Conservation (phyloP, 2,113 vertebrate genomes). For the Pleuronectes platessa region DNA sequence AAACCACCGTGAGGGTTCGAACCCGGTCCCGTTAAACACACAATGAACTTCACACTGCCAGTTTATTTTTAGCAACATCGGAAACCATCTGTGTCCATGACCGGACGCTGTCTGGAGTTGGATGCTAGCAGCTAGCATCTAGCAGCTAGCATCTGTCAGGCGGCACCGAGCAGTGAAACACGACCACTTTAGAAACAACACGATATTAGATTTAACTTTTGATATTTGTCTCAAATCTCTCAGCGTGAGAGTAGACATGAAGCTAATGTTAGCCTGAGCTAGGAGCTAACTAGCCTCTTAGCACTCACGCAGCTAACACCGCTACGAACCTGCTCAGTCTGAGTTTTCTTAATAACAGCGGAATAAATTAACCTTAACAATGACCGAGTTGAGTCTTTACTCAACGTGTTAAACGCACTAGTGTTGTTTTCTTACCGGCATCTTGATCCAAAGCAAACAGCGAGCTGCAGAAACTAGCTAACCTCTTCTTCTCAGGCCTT, state of each 20-base stretch:
- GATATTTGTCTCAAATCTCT: too few relatives aligned
- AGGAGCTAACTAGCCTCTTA: slow-evolving; percentile 1
- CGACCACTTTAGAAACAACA: not conserved
- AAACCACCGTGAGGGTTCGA: too few relatives aligned
- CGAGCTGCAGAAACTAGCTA: not conserved
- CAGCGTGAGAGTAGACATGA: not conserved
- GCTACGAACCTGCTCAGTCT: not conserved
- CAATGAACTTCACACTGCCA: too few relatives aligned
- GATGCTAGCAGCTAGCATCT: not conserved
- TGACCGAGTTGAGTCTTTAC: not conserved
- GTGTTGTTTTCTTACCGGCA: not conserved
- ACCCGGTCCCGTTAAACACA: too few relatives aligned
- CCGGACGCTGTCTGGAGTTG: not conserved
- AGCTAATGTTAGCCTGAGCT: not conserved
- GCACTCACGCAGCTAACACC: not conserved
- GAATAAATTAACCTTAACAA: not conserved
- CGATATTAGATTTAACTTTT: too few relatives aligned
- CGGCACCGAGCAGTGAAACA: not conserved
- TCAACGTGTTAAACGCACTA: not conserved
- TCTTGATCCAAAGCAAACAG: not conserved
- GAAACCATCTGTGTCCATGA: not conserved
- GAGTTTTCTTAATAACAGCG: not conserved
- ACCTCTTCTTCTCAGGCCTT: slow-evolving; percentile 20
- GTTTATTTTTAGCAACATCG: not conserved
- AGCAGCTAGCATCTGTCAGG: not conserved